Percentiles rank a stretch among this genome's conserved stretches.
These are phyloP conservation scores for Hymenopus coronatus DNA, from an alignment of 2,888 invertebrate genomes.

Conservation along the genomic window DNA sequence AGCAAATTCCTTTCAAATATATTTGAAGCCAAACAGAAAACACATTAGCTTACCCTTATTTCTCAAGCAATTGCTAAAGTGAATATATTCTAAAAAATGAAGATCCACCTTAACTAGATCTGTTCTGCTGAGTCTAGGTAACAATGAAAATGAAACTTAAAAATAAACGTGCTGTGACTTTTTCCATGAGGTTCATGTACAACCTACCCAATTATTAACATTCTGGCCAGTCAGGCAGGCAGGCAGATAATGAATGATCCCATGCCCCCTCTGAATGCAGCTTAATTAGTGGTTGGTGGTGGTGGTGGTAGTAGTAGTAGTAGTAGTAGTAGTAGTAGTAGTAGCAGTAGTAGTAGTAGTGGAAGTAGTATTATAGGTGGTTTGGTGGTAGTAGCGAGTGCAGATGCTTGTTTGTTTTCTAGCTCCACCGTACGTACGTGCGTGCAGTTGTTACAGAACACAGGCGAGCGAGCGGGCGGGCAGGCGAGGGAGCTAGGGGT, in stretches of 20 bases:
- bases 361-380: background rate
- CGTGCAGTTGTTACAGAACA: constrained; percentile 34
- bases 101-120: background rate
- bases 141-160: background rate
- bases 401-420: constrained; percentile 19
- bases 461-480: constrained; percentile 25
- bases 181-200: background rate
- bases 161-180: background rate
- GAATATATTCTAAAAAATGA: background rate
- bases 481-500: constrained; percentile 31
- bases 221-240: constrained; percentile 19
- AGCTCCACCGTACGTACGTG: constrained; percentile 35
- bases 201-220: constrained; percentile 2
- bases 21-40: background rate
- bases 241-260: constrained; percentile 22
- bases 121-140: background rate
- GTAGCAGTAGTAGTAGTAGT: background rate
- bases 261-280: constrained; percentile 20
- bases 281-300: constrained; percentile 16
- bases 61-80: background rate
- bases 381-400: constrained; percentile 18
- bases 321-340: constrained; percentile 2
- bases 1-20: background rate
- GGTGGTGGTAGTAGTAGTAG: constrained; percentile 2
- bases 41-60: background rate